These are phyloP conservation scores for Zeugodacus cucurbitae DNA, from an alignment of 1,140 invertebrate genomes.

Conservation along the genomic window DNA sequence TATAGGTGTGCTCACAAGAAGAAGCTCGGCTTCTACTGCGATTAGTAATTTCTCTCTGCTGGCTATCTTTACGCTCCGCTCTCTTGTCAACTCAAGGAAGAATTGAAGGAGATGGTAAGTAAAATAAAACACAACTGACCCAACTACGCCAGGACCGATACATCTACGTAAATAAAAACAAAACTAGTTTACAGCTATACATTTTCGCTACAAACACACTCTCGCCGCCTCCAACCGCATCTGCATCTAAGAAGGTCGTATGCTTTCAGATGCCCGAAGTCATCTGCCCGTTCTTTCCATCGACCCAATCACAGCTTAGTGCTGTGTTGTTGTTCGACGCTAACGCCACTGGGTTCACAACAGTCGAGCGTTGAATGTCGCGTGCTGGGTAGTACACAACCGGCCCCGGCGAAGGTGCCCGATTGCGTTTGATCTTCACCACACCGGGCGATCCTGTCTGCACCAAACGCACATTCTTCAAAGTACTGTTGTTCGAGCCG, in stretches of 20 bases:
- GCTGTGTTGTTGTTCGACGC: slow-evolving; percentile 57
- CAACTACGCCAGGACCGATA: too few relatives aligned
- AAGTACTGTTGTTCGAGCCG: slow-evolving; percentile 65
- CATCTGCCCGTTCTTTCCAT: slow-evolving; percentile 50
- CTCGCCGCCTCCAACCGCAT: slow-evolving; percentile 1
- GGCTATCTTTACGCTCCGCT: too few relatives aligned
- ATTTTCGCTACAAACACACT: background rate
- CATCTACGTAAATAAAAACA: background rate
- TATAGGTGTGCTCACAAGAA: too few relatives aligned
- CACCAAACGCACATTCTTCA: slow-evolving; percentile 58
- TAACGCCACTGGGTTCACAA: slow-evolving; percentile 51
- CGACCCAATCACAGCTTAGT: slow-evolving; percentile 58
- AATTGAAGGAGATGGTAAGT: too few relatives aligned
- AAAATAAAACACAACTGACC: too few relatives aligned
- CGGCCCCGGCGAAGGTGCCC: slow-evolving; percentile 70
- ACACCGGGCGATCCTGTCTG: slow-evolving; percentile 53
- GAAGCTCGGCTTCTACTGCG: too few relatives aligned
- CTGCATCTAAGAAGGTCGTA: background rate
- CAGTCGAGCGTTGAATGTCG: slow-evolving; percentile 57
- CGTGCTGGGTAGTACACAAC: slow-evolving; percentile 76
- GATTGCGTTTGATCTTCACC: slow-evolving; percentile 61
- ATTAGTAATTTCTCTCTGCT: too few relatives aligned
- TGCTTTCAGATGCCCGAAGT: slow-evolving; percentile 58
- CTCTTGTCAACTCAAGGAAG: too few relatives aligned
- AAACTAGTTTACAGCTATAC: background rate